Evolutionary conservation across 2,113 vertebrate species (phyloP).

Genomic region (Dicaeum eximium): DNA sequence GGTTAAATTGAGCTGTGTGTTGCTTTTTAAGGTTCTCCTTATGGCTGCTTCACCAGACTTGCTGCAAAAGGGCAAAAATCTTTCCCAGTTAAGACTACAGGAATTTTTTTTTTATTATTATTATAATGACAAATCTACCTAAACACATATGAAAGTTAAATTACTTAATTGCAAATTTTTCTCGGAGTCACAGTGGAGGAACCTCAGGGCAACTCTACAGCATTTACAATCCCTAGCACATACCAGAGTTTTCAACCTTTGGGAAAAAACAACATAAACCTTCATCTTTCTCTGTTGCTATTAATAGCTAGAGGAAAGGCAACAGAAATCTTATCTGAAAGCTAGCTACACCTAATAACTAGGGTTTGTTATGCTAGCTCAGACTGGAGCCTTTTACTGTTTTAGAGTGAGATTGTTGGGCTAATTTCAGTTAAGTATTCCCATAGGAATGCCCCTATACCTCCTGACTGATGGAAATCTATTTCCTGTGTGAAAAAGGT

Average conservation of each 20-base stretch:
- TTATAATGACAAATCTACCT: neutral
- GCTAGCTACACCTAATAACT: neutral
- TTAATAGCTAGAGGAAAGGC: neutral
- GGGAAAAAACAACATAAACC: neutral
- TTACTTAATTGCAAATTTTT: neutral
- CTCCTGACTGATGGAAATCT: neutral
- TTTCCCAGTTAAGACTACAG: neutral
- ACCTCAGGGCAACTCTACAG: neutral
- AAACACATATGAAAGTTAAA: neutral
- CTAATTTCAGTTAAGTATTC: neutral
- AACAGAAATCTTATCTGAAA: neutral
- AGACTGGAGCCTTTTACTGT: neutral
- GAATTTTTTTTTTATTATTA: neutral
- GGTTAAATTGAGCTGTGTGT: neutral
- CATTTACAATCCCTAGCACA: neutral
- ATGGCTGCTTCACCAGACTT: neutral
- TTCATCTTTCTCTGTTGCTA: neutral
- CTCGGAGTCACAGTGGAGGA: neutral
- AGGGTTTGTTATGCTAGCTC: neutral
- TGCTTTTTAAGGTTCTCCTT: neutral
- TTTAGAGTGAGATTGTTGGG: neutral
- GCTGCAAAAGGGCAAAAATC: neutral
- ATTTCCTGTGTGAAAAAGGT: neutral
- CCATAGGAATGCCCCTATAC: neutral
- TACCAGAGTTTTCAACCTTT: neutral